A percentile compares a stretch with the other conserved stretches of the same genome.
These are phyloP conservation scores for Montipora capricornis DNA, from an alignment of 64 coral and sea anemone genomes.

Conservation along the genomic window DNA sequence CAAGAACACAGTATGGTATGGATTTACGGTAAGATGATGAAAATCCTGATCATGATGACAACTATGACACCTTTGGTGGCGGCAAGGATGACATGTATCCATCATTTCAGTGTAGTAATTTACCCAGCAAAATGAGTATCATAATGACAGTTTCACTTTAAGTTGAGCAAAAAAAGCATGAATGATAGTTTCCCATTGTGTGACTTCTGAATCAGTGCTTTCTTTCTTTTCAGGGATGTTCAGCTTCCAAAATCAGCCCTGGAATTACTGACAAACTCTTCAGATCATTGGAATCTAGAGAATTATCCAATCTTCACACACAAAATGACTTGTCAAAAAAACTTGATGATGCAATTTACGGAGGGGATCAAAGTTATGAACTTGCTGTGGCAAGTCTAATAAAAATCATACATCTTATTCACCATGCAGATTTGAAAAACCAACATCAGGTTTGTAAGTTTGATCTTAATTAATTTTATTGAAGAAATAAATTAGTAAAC, in stretches of 20 bases:
- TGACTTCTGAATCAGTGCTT: neutral
- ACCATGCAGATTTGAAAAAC: constrained; percentile 17
- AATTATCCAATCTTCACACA: no score
- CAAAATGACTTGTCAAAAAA: neutral
- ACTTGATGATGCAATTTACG: neutral
- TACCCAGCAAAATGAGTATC: no score
- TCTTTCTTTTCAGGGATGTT: constrained; percentile 17
- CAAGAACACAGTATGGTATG: no score
- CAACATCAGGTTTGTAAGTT: neutral
- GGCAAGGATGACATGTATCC: no score
- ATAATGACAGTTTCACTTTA: no score
- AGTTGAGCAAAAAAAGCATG: no score
- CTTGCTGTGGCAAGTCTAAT: constrained; percentile 16
- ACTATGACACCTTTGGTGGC: no score
- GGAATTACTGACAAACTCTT: constrained; percentile 1
- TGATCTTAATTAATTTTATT: neutral
- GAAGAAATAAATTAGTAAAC: neutral
- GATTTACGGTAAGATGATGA: no score
- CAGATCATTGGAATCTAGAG: neutral
- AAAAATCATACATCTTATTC: constrained; percentile 51
- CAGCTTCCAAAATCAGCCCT: neutral
- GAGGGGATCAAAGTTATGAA: neutral
- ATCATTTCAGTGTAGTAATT: no score
- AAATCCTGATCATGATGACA: no score
- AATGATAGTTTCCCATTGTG: no score